phyloP scores from a whole-genome alignment of 2,888 invertebrate genomes.

The Folsomia manolachei region DNA sequence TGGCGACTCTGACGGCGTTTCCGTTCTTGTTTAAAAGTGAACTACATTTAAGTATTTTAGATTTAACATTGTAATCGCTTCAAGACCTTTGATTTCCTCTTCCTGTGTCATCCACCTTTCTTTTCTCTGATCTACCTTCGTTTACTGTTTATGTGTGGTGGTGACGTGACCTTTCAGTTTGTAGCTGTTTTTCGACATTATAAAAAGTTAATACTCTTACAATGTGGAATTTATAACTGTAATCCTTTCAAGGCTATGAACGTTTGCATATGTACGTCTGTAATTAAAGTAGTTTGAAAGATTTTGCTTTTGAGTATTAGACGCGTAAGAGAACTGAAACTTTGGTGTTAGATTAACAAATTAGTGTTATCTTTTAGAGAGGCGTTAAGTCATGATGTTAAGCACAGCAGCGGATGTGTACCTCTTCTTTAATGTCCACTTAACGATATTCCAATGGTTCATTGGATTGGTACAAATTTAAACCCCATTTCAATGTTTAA shows the following conservation, averaged over 20 bases:
- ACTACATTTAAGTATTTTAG: constrained; percentile 15
- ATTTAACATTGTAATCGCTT: background rate
- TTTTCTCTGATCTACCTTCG: no score
- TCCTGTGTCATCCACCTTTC: constrained; percentile 33
- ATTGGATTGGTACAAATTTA: constrained; percentile 9
- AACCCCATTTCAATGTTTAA: constrained; percentile 24
- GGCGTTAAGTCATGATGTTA: background rate
- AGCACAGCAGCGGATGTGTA: constrained; percentile 11
- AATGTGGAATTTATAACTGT: no score
- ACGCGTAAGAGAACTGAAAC: background rate
- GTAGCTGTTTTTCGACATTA: background rate
- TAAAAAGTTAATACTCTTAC: no score
- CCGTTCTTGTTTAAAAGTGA: constrained; percentile 3
- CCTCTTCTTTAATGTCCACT: background rate
- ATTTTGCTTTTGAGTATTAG: background rate
- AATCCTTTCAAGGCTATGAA: background rate
- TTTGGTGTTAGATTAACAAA: constrained; percentile 6
- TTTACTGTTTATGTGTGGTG: no score
- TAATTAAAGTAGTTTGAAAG: no score
- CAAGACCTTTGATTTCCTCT: constrained; percentile 24
- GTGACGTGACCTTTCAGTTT: background rate
- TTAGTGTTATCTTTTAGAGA: background rate
- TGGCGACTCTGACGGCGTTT: no score
- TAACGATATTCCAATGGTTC: background rate
- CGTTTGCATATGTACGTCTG: background rate